phyloP scores from a whole-genome alignment of 23 tunicate species.

The Styela plicata region DNA sequence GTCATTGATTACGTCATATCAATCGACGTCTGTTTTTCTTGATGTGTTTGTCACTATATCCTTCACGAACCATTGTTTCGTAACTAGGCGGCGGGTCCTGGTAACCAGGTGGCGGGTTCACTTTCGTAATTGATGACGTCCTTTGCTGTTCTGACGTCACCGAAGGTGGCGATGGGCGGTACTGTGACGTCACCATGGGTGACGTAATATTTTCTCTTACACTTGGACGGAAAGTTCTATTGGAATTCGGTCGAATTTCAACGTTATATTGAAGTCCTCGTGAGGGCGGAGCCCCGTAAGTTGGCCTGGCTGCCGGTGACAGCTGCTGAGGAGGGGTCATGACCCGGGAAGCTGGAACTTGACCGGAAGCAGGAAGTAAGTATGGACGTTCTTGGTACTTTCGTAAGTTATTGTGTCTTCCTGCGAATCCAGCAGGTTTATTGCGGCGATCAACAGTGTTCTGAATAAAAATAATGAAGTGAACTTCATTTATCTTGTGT shows the following conservation, averaged over 20 bases:
- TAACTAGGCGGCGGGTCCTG: conserved; percentile 35
- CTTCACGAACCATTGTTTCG: conserved; percentile 11
- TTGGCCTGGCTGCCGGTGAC: background rate
- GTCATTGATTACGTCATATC: background rate
- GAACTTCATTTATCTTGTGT: too few species aligned
- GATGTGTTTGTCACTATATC: background rate
- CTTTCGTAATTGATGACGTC: background rate
- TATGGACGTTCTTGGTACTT: conserved; percentile 19
- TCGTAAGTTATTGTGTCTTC: conserved; percentile 17
- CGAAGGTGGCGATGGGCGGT: too few species aligned
- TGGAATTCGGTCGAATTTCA: background rate
- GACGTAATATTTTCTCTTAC: background rate
- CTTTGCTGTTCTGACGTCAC: background rate
- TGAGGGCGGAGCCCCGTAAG: background rate
- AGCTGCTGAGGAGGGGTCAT: background rate
- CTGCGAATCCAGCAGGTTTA: conserved; percentile 8
- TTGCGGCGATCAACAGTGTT: conserved; percentile 3
- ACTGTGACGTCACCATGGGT: background rate
- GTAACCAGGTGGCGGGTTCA: conserved; percentile 29
- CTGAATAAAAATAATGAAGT: background rate
- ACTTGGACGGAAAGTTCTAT: conserved; percentile 6
- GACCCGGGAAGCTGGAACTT: conserved; percentile 8
- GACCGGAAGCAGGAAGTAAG: conserved; percentile 13
- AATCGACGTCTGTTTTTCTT: background rate
- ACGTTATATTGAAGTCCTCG: conserved; percentile 5